A percentile compares a stretch with the other conserved stretches of the same genome.
These are phyloP conservation scores for Troilus luridus DNA, from an alignment of 2,888 invertebrate genomes.

Conservation along the genomic window DNA sequence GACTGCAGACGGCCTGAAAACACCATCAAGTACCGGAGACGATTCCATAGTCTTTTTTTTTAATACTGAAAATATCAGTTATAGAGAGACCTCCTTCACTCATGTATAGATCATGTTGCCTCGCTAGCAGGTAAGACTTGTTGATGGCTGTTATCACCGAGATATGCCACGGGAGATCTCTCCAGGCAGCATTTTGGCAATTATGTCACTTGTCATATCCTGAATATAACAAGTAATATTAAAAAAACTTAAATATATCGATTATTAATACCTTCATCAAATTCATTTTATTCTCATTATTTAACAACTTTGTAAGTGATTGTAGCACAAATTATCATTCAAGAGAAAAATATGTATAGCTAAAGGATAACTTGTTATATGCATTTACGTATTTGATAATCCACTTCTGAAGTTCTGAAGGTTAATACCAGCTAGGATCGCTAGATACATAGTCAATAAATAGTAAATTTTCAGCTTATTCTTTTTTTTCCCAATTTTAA, in stretches of 20 bases:
- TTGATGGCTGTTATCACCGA: conserved; percentile 77
- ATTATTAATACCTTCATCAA: neutral
- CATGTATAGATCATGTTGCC: conserved; percentile 83
- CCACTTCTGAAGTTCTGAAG: too few species aligned
- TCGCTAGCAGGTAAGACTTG: conserved; percentile 78
- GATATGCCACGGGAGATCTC: conserved; percentile 85
- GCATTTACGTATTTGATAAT: too few species aligned
- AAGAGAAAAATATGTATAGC: neutral
- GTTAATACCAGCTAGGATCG: too few species aligned
- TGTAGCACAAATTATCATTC: neutral
- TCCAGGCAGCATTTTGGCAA: conserved; percentile 81
- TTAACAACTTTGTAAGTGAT: too few species aligned
- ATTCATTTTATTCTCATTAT: neutral
- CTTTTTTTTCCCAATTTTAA: too few species aligned
- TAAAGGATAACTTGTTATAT: too few species aligned
- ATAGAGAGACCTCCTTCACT: conserved; percentile 81
- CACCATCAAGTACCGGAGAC: conserved; percentile 65
- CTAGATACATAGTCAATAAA: too few species aligned
- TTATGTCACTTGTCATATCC: conserved; percentile 84
- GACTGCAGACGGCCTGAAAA: conserved; percentile 76
- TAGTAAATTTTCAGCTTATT: too few species aligned
- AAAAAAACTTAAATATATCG: neutral
- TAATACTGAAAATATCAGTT: conserved; percentile 75
- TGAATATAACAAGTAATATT: conserved; percentile 68
- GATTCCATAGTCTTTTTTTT: conserved; percentile 48